Evolutionary conservation across 2,113 vertebrate genomes (phyloP), one percentile per base, ranked within the genome.

Genomic region (Strix aluco): DNA sequence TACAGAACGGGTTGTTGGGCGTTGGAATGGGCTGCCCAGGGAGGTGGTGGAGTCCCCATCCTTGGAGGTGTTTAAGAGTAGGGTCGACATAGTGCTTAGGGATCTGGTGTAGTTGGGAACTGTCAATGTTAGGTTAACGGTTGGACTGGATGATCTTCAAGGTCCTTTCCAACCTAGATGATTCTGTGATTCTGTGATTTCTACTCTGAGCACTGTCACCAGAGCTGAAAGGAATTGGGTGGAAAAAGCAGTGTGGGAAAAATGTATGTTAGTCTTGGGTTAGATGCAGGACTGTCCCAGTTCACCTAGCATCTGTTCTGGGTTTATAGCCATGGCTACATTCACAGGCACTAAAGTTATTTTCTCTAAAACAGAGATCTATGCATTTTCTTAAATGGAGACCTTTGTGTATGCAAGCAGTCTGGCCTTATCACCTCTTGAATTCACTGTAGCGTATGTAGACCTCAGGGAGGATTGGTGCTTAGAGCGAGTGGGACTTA

Each of bases 371-470:
- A 77, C 2, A 2, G 36, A 74, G 30, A 57, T 40, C 54, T 34
- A 0, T 40, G 14, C 5, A 30, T 94, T 88, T 80, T 83, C 54
- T 81, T 52, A 44, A 44, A 65, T 18, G 4, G 47, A 74, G n/a
- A 71, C 4, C 23, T 89, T 55, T 63, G 78, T 70, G 54, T 47
- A 27, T 23, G 34, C 23, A 63, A 81, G 62, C 47, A 36, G 25
- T 44, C 29, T 1, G 2, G 13, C 27, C n/a, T 71, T 42, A 36
- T 2, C 0, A 4, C 26, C 72, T 29, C 58, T 66, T 36, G n/a
- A 82, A 46, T 66, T 52, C 19, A 30, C 14, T 86, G 38, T 15
- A 8, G 6, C 12, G 9, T 18, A 11, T 7, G 11, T 4, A 77
- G 36, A 42, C 20, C 65, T 36, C 29, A 3, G 51, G 19, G 51